Conservation (phyloP, 2,113 vertebrate genomes). For the Sinocyclocheilus rhinocerous region DNA sequence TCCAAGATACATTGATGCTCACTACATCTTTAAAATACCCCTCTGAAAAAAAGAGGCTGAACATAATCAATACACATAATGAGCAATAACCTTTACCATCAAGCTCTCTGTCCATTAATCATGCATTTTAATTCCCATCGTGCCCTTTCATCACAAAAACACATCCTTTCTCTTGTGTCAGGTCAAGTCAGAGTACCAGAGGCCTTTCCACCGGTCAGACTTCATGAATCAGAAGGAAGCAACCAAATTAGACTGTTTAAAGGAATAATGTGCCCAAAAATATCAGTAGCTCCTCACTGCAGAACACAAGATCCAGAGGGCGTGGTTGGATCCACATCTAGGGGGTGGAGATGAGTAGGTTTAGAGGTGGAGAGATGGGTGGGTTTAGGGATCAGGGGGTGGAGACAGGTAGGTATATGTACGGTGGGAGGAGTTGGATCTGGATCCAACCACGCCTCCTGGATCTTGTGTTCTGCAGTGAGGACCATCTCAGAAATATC, state of each 20-base stretch:
- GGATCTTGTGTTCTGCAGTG: no score
- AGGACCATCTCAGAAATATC: no score
- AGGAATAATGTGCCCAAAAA: neutral
- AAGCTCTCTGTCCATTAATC: constrained; percentile 31
- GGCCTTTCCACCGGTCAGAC: neutral
- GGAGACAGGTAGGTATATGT: no score
- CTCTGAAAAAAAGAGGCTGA: neutral
- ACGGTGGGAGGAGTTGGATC: no score
- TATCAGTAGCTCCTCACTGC: no score
- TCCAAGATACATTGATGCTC: neutral
- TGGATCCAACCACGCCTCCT: no score
- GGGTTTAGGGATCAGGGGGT: no score
- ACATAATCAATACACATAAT: constrained; percentile 33
- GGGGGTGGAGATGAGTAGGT: no score
- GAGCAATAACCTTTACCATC: constrained; percentile 33
- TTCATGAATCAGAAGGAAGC: constrained; percentile 13
- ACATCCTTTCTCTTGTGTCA: neutral
- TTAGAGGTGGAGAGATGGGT: no score
- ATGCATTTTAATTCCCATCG: constrained; percentile 1
- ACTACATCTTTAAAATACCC: neutral
- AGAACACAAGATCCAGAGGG: no score
- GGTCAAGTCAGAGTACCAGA: neutral
- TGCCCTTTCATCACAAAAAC: constrained; percentile 25
- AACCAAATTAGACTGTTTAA: neutral
- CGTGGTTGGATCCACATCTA: no score